Base-by-base conservation (phyloP, 2,888 invertebrate genomes). In the Aspidiotus rigidus region DNA sequence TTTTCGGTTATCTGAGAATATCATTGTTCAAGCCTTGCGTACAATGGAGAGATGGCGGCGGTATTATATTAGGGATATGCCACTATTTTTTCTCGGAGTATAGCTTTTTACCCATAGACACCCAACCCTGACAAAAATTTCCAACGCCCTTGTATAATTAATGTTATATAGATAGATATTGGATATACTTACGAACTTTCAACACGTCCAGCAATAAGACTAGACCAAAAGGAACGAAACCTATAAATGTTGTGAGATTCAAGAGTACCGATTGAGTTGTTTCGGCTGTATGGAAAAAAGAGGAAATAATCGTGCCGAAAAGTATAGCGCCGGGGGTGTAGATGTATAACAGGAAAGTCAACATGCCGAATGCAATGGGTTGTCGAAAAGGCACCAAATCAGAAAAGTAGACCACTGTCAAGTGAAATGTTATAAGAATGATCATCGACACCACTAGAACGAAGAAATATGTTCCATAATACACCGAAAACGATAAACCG, bases 281-380 rank as follows among this genome's bases (percentile, higher is more conserved):
- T 76, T 91, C 91, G 80, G 86, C 85, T 76, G 88, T 88, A 77
- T 89, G 86, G 77, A 92, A 92, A 64, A 89, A 81, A 76, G 90
- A 91, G 41, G 90, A 89, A 49, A 88, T 80, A 73, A 87, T 85
- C 0, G 90, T 87, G 74, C 86, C 86, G 76, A 88, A 87, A 72
- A 91, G 79, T 61, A 90, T 85, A 72, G 87, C 86, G 17, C 88
- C 83, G 5, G 89, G 88, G 74, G 87, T 86, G 79, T 88, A 90
- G 8, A 89, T 79, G 59, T 87, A 76, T 10, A 88, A 79, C 0
- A 89, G 81, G 54, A 82, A 78, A n/a, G 84, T 83, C 13, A 89
- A 80, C 73, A 86, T 85, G 49, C 83, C 81, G 72, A 89, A 81
- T 0, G 89, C 88, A 0, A 87, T 86, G 67, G 84, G 80, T 76